Conservation (phyloP, 2,113 vertebrate species). For the Bujurquina vittata region DNA sequence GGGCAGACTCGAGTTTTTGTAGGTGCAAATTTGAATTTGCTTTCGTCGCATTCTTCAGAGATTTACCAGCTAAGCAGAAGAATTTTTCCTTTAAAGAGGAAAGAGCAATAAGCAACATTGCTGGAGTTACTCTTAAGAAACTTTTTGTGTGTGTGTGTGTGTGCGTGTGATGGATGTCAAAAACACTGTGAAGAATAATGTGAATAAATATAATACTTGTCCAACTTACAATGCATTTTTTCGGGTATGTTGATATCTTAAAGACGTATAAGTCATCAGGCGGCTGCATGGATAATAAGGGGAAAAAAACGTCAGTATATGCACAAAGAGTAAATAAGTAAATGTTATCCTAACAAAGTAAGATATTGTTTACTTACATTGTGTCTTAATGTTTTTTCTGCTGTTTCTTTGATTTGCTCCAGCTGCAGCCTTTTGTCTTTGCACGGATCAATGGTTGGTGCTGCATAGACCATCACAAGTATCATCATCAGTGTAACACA, state of each 20-base stretch:
- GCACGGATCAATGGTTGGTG: not conserved
- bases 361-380: conserved; percentile 28
- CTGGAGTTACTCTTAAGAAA: not conserved
- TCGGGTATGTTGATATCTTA: accelerated
- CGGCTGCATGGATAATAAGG: not conserved
- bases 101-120: not conserved
- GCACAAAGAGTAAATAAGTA: not conserved
- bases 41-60: not conserved
- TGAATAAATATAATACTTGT: not conserved
- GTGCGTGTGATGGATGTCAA: not conserved
- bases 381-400: accelerated
- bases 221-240: conserved; percentile 13
- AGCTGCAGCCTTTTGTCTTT: accelerated
- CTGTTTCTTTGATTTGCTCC: accelerated
- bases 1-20: accelerated
- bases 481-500: not conserved
- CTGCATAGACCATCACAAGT: not conserved
- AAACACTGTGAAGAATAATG: not conserved
- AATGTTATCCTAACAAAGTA: not conserved
- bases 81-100: not conserved
- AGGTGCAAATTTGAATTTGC: not conserved
- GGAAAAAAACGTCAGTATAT: conserved; percentile 11
- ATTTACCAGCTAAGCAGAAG: conserved; percentile 39
- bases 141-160: too few relatives aligned
- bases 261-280: not conserved